Base-by-base conservation (phyloP, 1,140 invertebrate genomes). In the Daktulosphaira vitifoliae region DNA sequence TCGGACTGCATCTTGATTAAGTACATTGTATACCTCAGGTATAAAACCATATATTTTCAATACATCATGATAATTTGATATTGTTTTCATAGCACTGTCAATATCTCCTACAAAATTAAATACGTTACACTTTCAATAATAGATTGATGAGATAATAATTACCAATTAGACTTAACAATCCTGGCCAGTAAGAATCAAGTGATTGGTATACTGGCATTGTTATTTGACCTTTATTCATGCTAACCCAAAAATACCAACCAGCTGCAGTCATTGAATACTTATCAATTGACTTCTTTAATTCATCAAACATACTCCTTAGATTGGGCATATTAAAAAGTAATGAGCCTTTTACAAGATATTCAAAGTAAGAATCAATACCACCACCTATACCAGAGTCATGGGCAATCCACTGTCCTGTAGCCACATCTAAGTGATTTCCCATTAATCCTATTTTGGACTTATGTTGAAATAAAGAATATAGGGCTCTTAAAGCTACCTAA, bases 321-420 rank as follows among this genome's bases (percentile, higher is more conserved):
- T 93, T 85, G 1, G 96, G 93, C 67, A 86, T 51, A 67, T 88
- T 85, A 8, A 90, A 78, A 23, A 90, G 70, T 13, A 89, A 77
- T 18, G 69, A 65, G 2, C 92, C 96, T 82, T 99, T 99, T 0
- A 96, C 94, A 56, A 99, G 79, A 77, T 99, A 99, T 77, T 99
- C 97, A 79, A 93, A 98, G 73, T 96, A 98, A 0, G 96, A 99
- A 76, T 99, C 97, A 9, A 99, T 89, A 13, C 96, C 96, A 20
- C 92, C 92, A 2, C 91, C 88, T 66, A 86, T 85, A 7, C 93
- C 95, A 48, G 93, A 86, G 78, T 99, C 97, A 29, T 92, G 84
- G 3, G 95, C 96, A 13, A 93, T 97, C 96, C 96, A 99, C 53
- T 90, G 83, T 0, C 96, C 96, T 33, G 87, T 94, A 71, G 88